Conservation (phyloP, 2,888 invertebrate species). For the Sesia bembeciformis region DNA sequence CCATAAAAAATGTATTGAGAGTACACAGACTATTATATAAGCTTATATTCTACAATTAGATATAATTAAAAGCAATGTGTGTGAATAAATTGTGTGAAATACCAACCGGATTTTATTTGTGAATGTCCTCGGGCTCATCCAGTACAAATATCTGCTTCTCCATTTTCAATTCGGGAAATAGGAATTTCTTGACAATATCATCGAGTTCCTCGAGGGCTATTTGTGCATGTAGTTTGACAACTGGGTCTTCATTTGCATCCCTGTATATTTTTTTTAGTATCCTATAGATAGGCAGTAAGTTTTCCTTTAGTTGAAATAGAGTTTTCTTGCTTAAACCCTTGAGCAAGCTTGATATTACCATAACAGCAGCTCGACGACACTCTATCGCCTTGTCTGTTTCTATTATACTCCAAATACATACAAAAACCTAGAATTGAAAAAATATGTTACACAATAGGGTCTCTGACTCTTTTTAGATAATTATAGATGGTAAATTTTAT, state of each 20-base stretch:
- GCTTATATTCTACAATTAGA: neutral
- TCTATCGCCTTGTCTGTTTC: conserved; percentile 81
- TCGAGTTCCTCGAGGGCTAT: conserved; percentile 85
- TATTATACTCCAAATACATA: conserved; percentile 80
- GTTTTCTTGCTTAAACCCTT: conserved; percentile 83
- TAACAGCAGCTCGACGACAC: conserved; percentile 85
- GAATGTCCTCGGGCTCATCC: conserved; percentile 21
- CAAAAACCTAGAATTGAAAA: conserved; percentile 76
- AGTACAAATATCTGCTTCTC: conserved; percentile 72
- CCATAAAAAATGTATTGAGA: too few species aligned
- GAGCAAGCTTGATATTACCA: conserved; percentile 83
- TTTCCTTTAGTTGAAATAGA: conserved; percentile 77
- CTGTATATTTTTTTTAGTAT: conserved; percentile 78
- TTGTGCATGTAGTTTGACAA: conserved; percentile 83
- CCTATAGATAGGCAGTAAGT: conserved; percentile 80
- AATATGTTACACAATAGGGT: too few species aligned
- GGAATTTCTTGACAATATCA: conserved; percentile 75
- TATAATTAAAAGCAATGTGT: conserved; percentile 6
- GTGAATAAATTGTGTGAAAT: conserved; percentile 23
- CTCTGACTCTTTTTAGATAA: too few species aligned
- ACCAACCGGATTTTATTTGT: conserved; percentile 31
- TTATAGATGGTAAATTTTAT: too few species aligned
- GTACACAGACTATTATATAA: too few species aligned
- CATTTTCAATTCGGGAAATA: conserved; percentile 73
- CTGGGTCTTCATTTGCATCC: conserved; percentile 77